These are phyloP conservation scores for Pelodytes ibericus DNA, from an alignment of 2,797 vertebrate genomes.

Conservation along the genomic window DNA sequence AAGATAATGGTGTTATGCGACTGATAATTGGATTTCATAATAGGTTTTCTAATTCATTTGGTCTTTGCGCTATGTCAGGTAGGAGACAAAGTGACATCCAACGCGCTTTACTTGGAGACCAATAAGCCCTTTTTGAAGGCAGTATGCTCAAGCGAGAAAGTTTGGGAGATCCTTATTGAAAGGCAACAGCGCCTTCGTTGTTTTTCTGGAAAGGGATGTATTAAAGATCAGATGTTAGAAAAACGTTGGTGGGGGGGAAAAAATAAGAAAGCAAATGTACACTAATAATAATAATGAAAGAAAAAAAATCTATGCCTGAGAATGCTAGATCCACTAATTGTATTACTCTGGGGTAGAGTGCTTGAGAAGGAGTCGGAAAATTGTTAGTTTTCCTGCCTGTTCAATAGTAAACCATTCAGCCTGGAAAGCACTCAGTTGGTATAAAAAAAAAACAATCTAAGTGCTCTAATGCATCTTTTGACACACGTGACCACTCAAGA, in stretches of 20 bases:
- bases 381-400: slow-evolving; percentile 1
- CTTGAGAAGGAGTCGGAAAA: slow-evolving; percentile 20
- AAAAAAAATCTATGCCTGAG: slow-evolving; percentile 34
- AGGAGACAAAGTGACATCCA: neutral
- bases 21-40: slow-evolving; percentile 13
- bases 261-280: neutral
- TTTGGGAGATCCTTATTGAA: neutral
- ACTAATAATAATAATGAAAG: neutral
- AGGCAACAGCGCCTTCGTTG: no score
- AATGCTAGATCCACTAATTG: slow-evolving; percentile 36
- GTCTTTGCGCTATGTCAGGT: neutral
- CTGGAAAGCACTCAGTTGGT: slow-evolving; percentile 35
- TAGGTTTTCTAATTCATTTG: neutral
- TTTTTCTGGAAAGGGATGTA: no score
- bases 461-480: slow-evolving; percentile 41
- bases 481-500: slow-evolving; percentile 17
- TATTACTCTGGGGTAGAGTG: slow-evolving; percentile 38
- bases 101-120: neutral
- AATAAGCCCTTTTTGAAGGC: neutral
- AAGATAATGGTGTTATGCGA: slow-evolving; percentile 35
- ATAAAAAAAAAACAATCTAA: slow-evolving; percentile 16
- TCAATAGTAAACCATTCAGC: slow-evolving; percentile 36
- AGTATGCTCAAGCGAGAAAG: neutral
- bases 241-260: neutral
- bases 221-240: neutral